phyloP scores from a whole-genome alignment of 2,888 invertebrate species.

The Amorpha juglandis region DNA sequence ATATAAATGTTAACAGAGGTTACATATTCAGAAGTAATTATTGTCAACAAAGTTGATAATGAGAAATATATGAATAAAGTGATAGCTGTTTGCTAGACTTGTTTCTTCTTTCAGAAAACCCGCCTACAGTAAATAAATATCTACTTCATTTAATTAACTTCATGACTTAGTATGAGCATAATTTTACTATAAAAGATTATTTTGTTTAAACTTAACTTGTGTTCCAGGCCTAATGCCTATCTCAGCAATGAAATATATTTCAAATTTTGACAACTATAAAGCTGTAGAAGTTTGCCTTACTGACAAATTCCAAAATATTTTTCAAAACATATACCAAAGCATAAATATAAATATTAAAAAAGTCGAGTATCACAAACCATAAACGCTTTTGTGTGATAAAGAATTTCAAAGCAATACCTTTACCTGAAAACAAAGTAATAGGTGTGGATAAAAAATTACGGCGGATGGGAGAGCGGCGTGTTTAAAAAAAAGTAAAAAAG shows the following conservation, averaged over 20 bases:
- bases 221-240: not conserved
- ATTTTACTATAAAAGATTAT: not conserved
- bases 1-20: not conserved
- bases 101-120: not conserved
- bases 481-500: constrained; percentile 57
- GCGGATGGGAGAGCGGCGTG: constrained; percentile 54
- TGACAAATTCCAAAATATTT: no score
- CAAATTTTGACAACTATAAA: no score
- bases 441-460: constrained; percentile 70
- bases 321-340: no score
- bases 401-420: not conserved
- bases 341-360: no score
- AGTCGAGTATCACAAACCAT: not conserved
- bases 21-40: not conserved
- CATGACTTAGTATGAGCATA: not conserved
- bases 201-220: not conserved
- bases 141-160: not conserved
- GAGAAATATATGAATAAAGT: not conserved
- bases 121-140: not conserved
- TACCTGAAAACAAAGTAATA: constrained; percentile 65
- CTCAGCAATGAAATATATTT: not conserved
- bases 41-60: not conserved
- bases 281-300: no score
- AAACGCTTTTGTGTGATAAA: not conserved
- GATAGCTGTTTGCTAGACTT: constrained; percentile 2